Percentiles rank a stretch among this genome's conserved stretches.
phyloP scores from a whole-genome alignment of 2,888 invertebrate species.

The Hydraecia micacea region DNA sequence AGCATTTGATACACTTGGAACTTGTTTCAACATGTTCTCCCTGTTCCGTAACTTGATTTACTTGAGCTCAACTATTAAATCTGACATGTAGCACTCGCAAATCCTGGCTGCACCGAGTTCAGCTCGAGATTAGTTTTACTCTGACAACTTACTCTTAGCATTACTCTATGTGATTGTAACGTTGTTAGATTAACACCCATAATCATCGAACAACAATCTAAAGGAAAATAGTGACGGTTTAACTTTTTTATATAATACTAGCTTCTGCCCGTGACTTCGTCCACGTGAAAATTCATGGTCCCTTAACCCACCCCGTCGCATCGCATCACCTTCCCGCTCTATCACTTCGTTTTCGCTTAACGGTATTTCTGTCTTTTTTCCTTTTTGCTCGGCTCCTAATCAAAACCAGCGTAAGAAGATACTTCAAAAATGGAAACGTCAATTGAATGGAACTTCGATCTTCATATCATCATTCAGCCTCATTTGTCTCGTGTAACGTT shows the following conservation, averaged over 20 bases:
- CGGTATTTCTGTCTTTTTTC: too few relatives aligned
- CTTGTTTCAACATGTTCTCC: constrained; percentile 44
- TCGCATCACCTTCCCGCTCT: too few relatives aligned
- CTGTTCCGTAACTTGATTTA: constrained; percentile 53
- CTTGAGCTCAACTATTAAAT: constrained; percentile 50
- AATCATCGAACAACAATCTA: neutral
- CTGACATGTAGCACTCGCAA: constrained; percentile 45
- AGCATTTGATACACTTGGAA: constrained; percentile 54
- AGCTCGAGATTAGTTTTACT: constrained; percentile 30
- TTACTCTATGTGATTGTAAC: constrained; percentile 30
- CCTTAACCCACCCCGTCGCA: too few relatives aligned
- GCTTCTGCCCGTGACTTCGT: too few relatives aligned
- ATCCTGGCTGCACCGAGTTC: constrained; percentile 23
- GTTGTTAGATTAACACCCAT: constrained; percentile 2
- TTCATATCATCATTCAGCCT: neutral
- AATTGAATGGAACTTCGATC: constrained; percentile 7
- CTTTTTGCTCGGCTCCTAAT: too few relatives aligned
- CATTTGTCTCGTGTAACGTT: neutral
- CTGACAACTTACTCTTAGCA: constrained; percentile 21
- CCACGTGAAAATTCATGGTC: too few relatives aligned
- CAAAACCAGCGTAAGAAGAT: too few relatives aligned
- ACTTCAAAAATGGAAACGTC: neutral
- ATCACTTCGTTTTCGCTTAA: too few relatives aligned
- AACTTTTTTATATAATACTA: too few relatives aligned
- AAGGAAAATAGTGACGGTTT: neutral